phyloP scores from a whole-genome alignment of 2,888 invertebrate species.

The Bhutanitis thaidina region DNA sequence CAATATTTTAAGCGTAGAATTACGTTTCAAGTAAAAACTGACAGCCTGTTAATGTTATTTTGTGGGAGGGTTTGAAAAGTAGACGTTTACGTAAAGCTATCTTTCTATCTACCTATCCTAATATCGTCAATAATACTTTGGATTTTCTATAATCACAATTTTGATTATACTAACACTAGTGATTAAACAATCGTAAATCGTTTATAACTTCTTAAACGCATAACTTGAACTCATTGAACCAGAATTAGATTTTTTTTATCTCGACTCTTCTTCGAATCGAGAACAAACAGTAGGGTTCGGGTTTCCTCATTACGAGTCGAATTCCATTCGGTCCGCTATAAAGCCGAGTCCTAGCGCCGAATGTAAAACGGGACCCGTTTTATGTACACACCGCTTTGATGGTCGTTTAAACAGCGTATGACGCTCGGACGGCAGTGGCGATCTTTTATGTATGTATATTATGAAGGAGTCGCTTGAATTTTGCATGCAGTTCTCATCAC shows the following conservation, averaged over 20 bases:
- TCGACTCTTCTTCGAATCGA: slow-evolving; percentile 25
- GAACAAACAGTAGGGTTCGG: slow-evolving; percentile 31
- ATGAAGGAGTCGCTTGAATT: not conserved
- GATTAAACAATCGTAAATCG: too few relatives aligned
- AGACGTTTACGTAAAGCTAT: too few relatives aligned
- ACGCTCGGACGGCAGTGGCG: not conserved
- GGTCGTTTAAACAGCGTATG: slow-evolving; percentile 38
- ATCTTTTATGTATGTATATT: not conserved
- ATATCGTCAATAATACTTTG: too few relatives aligned
- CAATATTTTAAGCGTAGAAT: too few relatives aligned
- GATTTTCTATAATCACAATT: too few relatives aligned
- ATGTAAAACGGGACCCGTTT: slow-evolving; percentile 64
- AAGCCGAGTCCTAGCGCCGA: slow-evolving; percentile 54
- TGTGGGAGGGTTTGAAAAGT: too few relatives aligned
- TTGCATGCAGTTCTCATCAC: not conserved
- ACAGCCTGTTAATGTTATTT: not conserved
- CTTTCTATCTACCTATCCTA: too few relatives aligned
- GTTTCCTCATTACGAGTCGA: slow-evolving; percentile 64
- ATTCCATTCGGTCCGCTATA: slow-evolving; percentile 58
- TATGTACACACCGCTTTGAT: slow-evolving; percentile 61
- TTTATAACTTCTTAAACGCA: too few relatives aligned
- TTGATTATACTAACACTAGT: too few relatives aligned
- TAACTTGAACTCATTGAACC: too few relatives aligned
- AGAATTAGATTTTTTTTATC: not conserved
- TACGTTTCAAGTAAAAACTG: too few relatives aligned